Conservation (phyloP, 2,888 invertebrate species). For the Sphinx pinastri region DNA sequence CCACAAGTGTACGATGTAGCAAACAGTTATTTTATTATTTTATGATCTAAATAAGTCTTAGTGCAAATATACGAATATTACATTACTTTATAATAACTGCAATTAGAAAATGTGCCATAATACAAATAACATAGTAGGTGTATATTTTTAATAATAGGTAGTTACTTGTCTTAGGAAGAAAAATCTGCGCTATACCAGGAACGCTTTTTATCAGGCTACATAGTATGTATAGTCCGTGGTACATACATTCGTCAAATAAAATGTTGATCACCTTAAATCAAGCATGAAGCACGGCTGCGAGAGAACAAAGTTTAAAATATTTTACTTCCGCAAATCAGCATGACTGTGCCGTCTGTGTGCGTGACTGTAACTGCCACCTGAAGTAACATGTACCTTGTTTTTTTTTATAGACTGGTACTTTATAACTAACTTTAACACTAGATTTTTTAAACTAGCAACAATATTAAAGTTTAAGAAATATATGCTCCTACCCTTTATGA, state of each 20-base stretch:
- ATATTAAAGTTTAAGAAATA: background rate
- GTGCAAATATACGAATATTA: constrained; percentile 21
- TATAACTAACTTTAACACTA: background rate
- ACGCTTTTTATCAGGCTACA: constrained; percentile 2
- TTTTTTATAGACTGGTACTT: background rate
- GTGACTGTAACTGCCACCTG: background rate
- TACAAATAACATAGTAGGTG: background rate
- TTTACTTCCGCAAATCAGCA: constrained; percentile 33
- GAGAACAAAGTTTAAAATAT: constrained; percentile 34
- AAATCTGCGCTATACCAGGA: background rate
- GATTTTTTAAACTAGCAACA: background rate
- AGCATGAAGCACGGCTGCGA: constrained; percentile 38
- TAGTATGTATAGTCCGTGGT: background rate
- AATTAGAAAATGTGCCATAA: background rate
- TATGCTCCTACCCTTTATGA: background rate
- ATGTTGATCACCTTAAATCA: constrained; percentile 49
- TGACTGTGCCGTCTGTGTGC: constrained; percentile 10
- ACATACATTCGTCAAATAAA: constrained; percentile 37
- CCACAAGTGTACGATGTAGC: constrained; percentile 62
- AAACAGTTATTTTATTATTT: constrained; percentile 26
- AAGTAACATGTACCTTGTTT: background rate
- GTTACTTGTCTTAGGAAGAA: background rate
- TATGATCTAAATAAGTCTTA: constrained; percentile 14
- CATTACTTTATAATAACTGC: background rate
- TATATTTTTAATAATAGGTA: background rate